phyloP scores from a whole-genome alignment of 2,797 vertebrate genomes.

The Chanos chanos region DNA sequence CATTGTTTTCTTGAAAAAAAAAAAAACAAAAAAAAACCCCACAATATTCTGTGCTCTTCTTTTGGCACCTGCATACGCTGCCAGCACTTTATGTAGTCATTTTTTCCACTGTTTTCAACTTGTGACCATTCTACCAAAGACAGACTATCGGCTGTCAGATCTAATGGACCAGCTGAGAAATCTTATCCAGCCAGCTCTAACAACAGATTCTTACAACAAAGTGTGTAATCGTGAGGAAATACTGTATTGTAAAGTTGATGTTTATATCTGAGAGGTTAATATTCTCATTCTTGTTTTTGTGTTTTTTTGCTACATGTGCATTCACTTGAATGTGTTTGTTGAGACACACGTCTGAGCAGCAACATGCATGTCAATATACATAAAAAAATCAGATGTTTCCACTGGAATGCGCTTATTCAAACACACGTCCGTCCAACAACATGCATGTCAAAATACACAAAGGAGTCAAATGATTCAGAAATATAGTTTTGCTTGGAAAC shows the following conservation, averaged over 20 bases:
- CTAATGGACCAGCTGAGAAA: not conserved
- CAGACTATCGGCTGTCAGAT: conserved; percentile 8
- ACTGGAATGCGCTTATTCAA: no score
- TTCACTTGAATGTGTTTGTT: no score
- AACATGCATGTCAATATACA: no score
- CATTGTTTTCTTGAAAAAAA: conserved; percentile 42
- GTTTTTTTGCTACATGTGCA: not conserved
- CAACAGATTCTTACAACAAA: no score
- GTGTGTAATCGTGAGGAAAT: no score
- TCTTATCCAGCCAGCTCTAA: not conserved
- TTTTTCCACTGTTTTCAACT: conserved; percentile 13
- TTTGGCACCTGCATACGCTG: conserved; percentile 6
- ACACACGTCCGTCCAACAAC: no score
- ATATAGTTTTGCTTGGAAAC: conserved; percentile 6
- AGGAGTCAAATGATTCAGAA: conserved; percentile 13
- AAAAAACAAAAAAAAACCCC: no score
- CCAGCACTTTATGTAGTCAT: conserved; percentile 11
- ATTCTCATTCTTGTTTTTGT: not conserved
- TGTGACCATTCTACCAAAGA: conserved; percentile 4
- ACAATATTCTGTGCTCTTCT: conserved; percentile 1
- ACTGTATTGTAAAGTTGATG: no score
- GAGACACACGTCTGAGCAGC: no score
- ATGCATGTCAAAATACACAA: conserved; percentile 3
- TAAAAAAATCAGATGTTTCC: no score
- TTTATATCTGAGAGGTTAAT: no score